Conservation (phyloP, 2,113 vertebrate genomes). For the Danionella cerebrum region DNA sequence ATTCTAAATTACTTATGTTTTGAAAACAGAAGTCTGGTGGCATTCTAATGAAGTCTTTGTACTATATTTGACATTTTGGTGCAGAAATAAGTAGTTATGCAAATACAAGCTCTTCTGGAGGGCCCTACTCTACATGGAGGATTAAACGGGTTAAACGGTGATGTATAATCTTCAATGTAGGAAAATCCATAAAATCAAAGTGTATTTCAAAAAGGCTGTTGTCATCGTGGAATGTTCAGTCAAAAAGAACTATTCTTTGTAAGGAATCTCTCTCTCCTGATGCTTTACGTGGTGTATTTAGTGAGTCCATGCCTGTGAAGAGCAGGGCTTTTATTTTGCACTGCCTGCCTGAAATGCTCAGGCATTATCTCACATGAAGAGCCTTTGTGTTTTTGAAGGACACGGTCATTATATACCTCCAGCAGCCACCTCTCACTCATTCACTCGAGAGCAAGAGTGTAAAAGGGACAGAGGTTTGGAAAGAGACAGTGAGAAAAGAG, state of each 20-base stretch:
- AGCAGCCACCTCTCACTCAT: conserved; percentile 33
- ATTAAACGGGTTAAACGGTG: too few species aligned
- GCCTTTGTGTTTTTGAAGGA: conserved; percentile 41
- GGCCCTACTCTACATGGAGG: too few species aligned
- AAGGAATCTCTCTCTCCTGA: conserved; percentile 12
- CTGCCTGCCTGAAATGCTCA: conserved; percentile 28
- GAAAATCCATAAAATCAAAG: too few species aligned
- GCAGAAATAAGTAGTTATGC: too few species aligned
- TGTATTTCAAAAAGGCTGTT: conserved; percentile 14
- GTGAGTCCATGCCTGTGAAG: conserved; percentile 14
- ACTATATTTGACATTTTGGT: too few species aligned
- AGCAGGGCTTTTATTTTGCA: conserved; percentile 27
- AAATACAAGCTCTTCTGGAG: too few species aligned
- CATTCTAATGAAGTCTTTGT: too few species aligned
- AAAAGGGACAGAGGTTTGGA: conserved; percentile 5
- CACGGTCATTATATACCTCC: conserved; percentile 37
- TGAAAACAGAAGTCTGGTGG: too few species aligned
- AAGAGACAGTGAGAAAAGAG: conserved; percentile 8
- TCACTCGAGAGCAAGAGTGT: conserved; percentile 15
- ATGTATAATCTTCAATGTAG: too few species aligned
- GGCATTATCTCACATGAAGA: conserved; percentile 38
- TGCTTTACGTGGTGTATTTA: conserved; percentile 18
- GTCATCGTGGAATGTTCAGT: conserved; percentile 25
- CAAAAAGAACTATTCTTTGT: conserved; percentile 21
- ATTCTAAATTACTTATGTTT: too few species aligned